These are phyloP conservation scores for Pipistrellus pipistrellus DNA, from an alignment of 2,797 vertebrate genomes.

Conservation along the genomic window DNA sequence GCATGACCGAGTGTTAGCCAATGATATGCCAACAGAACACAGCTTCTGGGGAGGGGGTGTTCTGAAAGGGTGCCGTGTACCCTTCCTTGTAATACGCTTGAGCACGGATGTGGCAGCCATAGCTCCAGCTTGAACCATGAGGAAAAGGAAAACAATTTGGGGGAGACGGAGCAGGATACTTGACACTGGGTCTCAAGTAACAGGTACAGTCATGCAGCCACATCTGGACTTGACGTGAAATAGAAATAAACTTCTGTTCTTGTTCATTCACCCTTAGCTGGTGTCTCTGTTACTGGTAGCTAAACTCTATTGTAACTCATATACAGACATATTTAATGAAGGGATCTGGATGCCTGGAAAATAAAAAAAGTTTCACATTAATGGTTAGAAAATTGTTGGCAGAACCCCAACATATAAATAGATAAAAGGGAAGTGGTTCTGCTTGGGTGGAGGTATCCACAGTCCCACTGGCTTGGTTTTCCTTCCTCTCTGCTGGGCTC, in stretches of 20 bases:
- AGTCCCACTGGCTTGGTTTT: not conserved
- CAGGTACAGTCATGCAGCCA: not conserved
- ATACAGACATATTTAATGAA: conserved; percentile 3
- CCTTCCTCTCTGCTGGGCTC: not conserved
- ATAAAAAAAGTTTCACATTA: not conserved
- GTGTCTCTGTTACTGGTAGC: not conserved
- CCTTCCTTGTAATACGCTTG: not conserved
- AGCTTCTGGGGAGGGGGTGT: not conserved
- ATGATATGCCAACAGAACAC: not conserved
- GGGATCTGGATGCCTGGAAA: not conserved
- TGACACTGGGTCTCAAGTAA: not conserved
- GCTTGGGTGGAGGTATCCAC: not conserved
- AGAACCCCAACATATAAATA: not conserved
- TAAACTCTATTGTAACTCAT: not conserved
- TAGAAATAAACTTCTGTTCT: not conserved
- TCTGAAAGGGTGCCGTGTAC: not conserved
- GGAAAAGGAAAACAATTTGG: not conserved
- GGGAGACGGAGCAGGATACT: not conserved
- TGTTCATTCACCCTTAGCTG: conserved; percentile 12
- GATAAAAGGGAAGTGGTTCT: conserved; percentile 14
- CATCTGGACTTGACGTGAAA: conserved; percentile 29
- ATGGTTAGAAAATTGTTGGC: not conserved
- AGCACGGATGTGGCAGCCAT: not conserved
- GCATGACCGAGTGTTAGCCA: not conserved
- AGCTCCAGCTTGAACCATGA: not conserved